phyloP scores from a whole-genome alignment of 2,888 invertebrate genomes.

The Chaitophorus viminalis region DNA sequence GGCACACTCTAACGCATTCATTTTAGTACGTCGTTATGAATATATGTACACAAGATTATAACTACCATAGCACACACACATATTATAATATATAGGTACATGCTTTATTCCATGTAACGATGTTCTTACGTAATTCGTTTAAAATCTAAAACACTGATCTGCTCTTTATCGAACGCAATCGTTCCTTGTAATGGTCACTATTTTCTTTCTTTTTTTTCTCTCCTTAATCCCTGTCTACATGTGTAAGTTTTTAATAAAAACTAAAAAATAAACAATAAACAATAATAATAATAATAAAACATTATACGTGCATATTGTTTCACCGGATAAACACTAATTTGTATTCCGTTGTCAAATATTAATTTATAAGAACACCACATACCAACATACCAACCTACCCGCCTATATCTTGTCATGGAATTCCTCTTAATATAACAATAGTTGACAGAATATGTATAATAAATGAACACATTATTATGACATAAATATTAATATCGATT shows the following conservation, averaged over 20 bases:
- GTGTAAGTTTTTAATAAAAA: slow-evolving; percentile 26
- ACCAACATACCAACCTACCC: neutral
- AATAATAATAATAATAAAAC: neutral
- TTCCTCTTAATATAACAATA: neutral
- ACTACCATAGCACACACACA: neutral
- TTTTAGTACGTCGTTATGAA: neutral
- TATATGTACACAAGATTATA: neutral
- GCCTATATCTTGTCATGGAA: neutral
- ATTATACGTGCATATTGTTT: neutral
- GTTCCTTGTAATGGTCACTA: slow-evolving; percentile 12
- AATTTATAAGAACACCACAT: neutral
- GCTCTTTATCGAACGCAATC: slow-evolving; percentile 31
- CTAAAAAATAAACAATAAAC: neutral
- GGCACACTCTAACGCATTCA: neutral
- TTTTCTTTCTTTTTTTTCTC: neutral
- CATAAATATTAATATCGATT: too few species aligned
- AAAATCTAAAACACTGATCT: slow-evolving; percentile 39
- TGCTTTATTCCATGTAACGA: neutral
- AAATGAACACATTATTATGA: too few species aligned
- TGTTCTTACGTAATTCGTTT: slow-evolving; percentile 22
- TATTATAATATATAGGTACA: neutral
- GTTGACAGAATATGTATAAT: too few species aligned
- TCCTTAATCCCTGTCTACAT: neutral
- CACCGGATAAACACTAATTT: neutral
- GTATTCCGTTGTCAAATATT: slow-evolving; percentile 13